Evolutionary conservation across 64 coral and sea anemone species (phyloP).

Genomic region (Montipora sp.): DNA sequence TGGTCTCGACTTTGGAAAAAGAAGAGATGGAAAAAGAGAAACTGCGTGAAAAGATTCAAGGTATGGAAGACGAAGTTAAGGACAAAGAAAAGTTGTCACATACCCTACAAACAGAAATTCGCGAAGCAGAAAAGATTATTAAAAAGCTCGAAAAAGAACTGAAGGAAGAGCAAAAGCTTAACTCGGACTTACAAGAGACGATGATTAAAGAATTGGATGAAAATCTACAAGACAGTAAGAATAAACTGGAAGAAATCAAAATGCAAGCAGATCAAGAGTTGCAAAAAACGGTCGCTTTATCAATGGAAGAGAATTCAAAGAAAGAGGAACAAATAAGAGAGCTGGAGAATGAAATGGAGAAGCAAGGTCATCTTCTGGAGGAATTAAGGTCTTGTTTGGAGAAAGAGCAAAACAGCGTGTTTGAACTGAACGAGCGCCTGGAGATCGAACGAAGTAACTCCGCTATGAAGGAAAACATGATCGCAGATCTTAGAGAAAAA

Average conservation of each 20-base stretch:
- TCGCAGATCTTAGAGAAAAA: conserved; percentile 36
- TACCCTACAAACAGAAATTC: conserved; percentile 21
- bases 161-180: conserved; percentile 56
- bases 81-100: conserved; percentile 29
- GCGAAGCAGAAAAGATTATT: conserved; percentile 48
- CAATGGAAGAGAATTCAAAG: conserved; percentile 51
- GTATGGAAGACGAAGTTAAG: conserved; percentile 16
- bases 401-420: conserved; percentile 74
- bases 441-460: conserved; percentile 54
- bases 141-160: conserved; percentile 44
- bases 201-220: conserved; percentile 78
- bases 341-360: conserved; percentile 43
- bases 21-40: conserved; percentile 37
- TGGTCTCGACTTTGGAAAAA: conserved; percentile 13
- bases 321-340: conserved; percentile 61
- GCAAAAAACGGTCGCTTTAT: conserved; percentile 49
- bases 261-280: conserved; percentile 62
- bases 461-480: conserved; percentile 49
- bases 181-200: conserved; percentile 70
- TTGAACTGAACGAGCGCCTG: conserved; percentile 73
- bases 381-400: conserved; percentile 63
- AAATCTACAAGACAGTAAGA: conserved; percentile 68
- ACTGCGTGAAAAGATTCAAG: conserved; percentile 4
- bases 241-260: conserved; percentile 59
- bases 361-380: conserved; percentile 37